These are phyloP conservation scores for Rattus norvegicus DNA, from an alignment of 2,113 vertebrate species.

Conservation along the genomic window DNA sequence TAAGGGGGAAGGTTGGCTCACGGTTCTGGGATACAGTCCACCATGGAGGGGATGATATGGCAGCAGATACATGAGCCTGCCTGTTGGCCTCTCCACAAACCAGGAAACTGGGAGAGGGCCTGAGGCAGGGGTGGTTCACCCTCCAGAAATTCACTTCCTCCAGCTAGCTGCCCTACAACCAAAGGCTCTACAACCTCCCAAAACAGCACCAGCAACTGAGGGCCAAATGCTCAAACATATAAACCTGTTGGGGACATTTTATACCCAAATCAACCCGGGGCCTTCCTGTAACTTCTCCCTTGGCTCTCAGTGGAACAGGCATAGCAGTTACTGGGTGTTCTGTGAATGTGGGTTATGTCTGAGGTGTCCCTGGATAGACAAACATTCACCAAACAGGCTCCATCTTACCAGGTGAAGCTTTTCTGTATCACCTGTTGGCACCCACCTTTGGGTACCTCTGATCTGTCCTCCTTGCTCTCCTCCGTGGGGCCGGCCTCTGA, in stretches of 20 bases:
- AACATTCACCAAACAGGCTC: background rate
- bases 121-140: background rate
- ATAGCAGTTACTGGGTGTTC: background rate
- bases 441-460: background rate
- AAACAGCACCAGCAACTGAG: background rate
- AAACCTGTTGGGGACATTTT: background rate
- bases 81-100: background rate
- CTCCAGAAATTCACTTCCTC: background rate
- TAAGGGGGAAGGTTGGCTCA: background rate
- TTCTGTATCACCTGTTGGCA: background rate
- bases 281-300: background rate
- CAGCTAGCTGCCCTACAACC: background rate
- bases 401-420: background rate
- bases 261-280: background rate
- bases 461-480: background rate
- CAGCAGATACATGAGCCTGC: background rate
- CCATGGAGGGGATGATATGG: too few species aligned
- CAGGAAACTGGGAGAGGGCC: background rate
- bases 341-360: background rate
- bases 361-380: background rate
- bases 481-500: background rate
- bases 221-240: background rate
- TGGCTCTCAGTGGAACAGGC: background rate
- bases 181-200: background rate
- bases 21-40: background rate